Evolutionary conservation across 2,888 invertebrate species (phyloP).

Genomic region (Cloeon dipterum): DNA sequence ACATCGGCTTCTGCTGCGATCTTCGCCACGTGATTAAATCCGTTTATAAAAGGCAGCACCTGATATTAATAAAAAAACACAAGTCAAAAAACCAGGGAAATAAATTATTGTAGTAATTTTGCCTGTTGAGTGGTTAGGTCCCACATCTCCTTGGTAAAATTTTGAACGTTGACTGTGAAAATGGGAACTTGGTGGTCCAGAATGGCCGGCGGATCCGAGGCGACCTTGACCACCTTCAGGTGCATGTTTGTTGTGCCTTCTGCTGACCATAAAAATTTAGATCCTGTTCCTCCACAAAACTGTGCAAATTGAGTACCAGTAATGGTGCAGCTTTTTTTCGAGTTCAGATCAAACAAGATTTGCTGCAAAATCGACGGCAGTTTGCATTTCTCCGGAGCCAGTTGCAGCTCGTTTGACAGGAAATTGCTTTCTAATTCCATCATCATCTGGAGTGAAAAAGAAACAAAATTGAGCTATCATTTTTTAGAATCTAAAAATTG

Average conservation of each 20-base stretch:
- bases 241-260: slow-evolving; percentile 76
- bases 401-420: slow-evolving; percentile 35
- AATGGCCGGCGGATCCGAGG: slow-evolving; percentile 58
- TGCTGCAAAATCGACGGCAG: slow-evolving; percentile 54
- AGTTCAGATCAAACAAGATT: slow-evolving; percentile 61
- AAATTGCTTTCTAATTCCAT: slow-evolving; percentile 73
- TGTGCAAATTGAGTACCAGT: no score
- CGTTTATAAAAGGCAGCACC: slow-evolving; percentile 72
- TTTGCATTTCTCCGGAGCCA: slow-evolving; percentile 31
- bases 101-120: slow-evolving; percentile 4
- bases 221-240: slow-evolving; percentile 63
- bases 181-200: slow-evolving; percentile 81
- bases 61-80: slow-evolving; percentile 15
- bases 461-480: no score
- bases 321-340: slow-evolving; percentile 50
- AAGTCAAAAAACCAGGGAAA: not conserved
- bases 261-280: no score
- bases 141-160: slow-evolving; percentile 54
- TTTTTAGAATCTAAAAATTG: no score
- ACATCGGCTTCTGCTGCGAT: slow-evolving; percentile 81
- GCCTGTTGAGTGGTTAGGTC: slow-evolving; percentile 88
- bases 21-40: slow-evolving; percentile 74
- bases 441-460: slow-evolving; percentile 29
- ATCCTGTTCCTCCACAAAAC: not conserved
- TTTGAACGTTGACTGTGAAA: slow-evolving; percentile 39